phyloP scores from a whole-genome alignment of 2,113 vertebrate species.

The Agelaius phoeniceus region DNA sequence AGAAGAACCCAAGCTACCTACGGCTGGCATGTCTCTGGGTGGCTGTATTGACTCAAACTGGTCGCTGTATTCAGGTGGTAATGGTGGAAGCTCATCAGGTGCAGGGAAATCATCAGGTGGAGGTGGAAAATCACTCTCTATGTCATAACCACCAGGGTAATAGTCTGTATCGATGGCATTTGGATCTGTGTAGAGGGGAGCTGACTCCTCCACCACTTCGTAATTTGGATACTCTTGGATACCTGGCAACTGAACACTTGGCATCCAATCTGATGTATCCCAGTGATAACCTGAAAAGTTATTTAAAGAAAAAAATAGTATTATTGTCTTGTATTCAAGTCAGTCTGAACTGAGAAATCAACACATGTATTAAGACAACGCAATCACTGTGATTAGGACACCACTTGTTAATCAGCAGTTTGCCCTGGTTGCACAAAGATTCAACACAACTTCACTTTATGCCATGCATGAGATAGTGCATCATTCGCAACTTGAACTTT shows the following conservation, averaged over 20 bases:
- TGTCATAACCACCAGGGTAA: constrained; percentile 96
- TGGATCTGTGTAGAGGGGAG: constrained; percentile 89
- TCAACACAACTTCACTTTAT: neutral
- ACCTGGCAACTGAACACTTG: constrained; percentile 93
- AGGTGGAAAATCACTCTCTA: constrained; percentile 96
- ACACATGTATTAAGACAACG: neutral
- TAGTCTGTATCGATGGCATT: constrained; percentile 95
- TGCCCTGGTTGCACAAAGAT: neutral
- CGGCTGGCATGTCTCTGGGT: constrained; percentile 76
- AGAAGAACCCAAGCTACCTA: constrained; percentile 76
- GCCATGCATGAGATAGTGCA: constrained; percentile 1
- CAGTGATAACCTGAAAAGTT: constrained; percentile 91
- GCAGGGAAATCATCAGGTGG: constrained; percentile 91
- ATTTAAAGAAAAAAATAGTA: neutral
- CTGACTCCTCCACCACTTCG: constrained; percentile 89
- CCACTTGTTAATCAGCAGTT: neutral
- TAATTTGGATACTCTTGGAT: constrained; percentile 98
- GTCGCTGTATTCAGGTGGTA: constrained; percentile 85
- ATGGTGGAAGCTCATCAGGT: constrained; percentile 89
- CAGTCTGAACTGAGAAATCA: neutral
- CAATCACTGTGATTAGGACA: neutral
- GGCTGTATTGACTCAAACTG: constrained; percentile 88
- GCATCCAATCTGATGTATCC: constrained; percentile 99
- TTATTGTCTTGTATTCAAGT: neutral
- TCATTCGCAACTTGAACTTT: neutral